Conservation (phyloP, 2,113 vertebrate species). For the Macaca fascicularis region DNA sequence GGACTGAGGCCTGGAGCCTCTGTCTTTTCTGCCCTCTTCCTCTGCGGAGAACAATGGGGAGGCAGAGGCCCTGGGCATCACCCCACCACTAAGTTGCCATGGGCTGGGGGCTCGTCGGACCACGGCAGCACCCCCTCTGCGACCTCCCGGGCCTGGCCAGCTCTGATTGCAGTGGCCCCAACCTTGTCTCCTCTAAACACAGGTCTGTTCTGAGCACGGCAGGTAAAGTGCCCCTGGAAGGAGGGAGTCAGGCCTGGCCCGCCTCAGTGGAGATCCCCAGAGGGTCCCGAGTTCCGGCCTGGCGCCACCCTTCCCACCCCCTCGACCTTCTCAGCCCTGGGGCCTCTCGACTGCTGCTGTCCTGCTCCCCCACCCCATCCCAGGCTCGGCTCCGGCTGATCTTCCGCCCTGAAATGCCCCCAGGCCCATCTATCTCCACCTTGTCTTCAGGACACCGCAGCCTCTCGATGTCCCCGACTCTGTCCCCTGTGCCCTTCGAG, state of each 20-base stretch:
- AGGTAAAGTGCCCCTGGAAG: fast-evolving
- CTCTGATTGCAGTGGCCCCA: fast-evolving
- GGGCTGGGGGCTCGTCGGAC: too few relatives aligned
- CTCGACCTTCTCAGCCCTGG: neutral
- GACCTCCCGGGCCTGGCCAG: neutral
- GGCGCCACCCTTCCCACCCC: too few relatives aligned
- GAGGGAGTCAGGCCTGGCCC: fast-evolving
- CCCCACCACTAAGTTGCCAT: neutral
- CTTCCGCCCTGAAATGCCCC: neutral
- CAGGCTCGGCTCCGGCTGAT: neutral
- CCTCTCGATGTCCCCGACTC: too few relatives aligned
- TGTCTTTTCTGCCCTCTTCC: fast-evolving
- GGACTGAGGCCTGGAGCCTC: fast-evolving
- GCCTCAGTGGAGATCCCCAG: neutral
- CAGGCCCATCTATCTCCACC: neutral
- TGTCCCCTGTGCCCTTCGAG: fast-evolving
- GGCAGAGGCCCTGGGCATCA: neutral
- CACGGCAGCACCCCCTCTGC: fast-evolving
- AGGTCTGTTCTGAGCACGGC: fast-evolving
- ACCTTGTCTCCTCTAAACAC: fast-evolving
- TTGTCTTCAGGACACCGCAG: fast-evolving
- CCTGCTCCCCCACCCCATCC: neutral
- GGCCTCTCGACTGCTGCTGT: too few relatives aligned
- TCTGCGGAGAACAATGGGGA: neutral
- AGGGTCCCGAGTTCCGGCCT: neutral